Evolutionary conservation across 92 coral and sea anemone genomes (phyloP).

Genomic region (Actinostola sp.): DNA sequence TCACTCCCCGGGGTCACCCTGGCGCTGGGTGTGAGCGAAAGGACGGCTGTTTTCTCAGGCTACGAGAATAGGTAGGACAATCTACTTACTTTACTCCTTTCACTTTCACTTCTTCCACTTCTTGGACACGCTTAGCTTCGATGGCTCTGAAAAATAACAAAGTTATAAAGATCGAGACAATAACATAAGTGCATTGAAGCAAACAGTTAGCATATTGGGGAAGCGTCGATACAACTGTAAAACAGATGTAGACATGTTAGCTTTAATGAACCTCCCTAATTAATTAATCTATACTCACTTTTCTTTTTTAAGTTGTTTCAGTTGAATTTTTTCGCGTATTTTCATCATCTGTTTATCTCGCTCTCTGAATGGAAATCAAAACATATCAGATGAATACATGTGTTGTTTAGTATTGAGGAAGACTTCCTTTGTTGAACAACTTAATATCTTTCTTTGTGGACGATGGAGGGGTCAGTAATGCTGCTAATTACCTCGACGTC

Average conservation of each 20-base stretch:
- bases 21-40: too few relatives aligned
- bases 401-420: not conserved
- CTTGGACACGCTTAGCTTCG: constrained; percentile 72
- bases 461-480: too few relatives aligned
- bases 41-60: not conserved
- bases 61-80: not conserved
- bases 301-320: constrained; percentile 90
- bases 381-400: not conserved
- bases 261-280: not conserved
- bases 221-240: not conserved
- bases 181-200: not conserved
- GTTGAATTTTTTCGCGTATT: constrained; percentile 84
- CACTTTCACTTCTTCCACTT: constrained; percentile 65
- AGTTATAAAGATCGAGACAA: not conserved
- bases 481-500: too few relatives aligned
- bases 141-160: constrained; percentile 57
- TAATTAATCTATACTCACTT: constrained; percentile 43
- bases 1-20: too few relatives aligned
- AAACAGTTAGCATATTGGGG: not conserved
- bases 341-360: constrained; percentile 86
- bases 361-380: constrained; percentile 49
- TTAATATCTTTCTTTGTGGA: too few relatives aligned
- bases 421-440: too few relatives aligned
- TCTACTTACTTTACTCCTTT: constrained; percentile 77
- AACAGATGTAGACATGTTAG: not conserved